Conservation (phyloP, 2,888 invertebrate genomes). For the Epinotia nisella region DNA sequence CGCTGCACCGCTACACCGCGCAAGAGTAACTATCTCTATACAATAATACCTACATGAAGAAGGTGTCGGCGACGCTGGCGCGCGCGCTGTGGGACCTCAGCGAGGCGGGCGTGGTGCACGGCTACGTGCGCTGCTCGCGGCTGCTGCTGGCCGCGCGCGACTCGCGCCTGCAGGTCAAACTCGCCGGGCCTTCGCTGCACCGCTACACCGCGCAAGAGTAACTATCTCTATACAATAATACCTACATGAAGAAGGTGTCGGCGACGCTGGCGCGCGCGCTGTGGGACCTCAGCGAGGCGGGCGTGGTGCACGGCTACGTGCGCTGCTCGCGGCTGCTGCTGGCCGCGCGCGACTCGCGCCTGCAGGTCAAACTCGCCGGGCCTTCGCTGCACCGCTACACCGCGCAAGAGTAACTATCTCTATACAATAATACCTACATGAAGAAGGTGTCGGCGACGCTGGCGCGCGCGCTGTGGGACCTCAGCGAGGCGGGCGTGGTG, state of each 20-base stretch:
- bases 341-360: constrained; percentile 87
- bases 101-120: constrained; percentile 93
- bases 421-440: too few species aligned
- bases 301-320: constrained; percentile 93
- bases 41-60: constrained; percentile 88
- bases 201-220: constrained; percentile 87
- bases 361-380: constrained; percentile 92
- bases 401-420: constrained; percentile 86
- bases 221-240: constrained; percentile 54
- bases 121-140: constrained; percentile 92
- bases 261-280: constrained; percentile 90
- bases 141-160: constrained; percentile 91
- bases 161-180: constrained; percentile 89
- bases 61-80: constrained; percentile 92
- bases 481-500: constrained; percentile 92
- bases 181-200: constrained; percentile 92
- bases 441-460: too few species aligned
- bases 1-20: constrained; percentile 86
- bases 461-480: constrained; percentile 93
- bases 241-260: too few species aligned
- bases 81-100: constrained; percentile 95
- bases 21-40: constrained; percentile 85
- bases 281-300: constrained; percentile 94
- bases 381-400: constrained; percentile 89
- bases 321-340: constrained; percentile 93